These are phyloP conservation scores for Syrista parreyssii DNA, from an alignment of 2,888 invertebrate genomes.

Conservation along the genomic window DNA sequence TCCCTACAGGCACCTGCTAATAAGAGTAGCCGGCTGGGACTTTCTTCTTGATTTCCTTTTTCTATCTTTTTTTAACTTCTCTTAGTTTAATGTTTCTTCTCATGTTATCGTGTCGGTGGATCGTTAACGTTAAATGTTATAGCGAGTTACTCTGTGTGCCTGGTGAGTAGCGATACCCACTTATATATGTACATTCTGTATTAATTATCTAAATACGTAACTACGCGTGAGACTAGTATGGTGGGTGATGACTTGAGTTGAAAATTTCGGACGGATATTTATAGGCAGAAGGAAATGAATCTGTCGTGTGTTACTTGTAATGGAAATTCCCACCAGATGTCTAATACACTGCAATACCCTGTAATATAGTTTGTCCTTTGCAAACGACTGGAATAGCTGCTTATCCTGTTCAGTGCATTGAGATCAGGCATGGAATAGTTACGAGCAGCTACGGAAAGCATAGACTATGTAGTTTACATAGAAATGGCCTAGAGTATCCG, in stretches of 20 bases:
- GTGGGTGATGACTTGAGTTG: background rate
- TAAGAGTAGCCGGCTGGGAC: background rate
- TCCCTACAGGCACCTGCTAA: background rate
- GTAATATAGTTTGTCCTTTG: too few relatives aligned
- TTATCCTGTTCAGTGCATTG: background rate
- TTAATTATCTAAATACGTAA: background rate
- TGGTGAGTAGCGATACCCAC: background rate
- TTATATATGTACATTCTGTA: background rate
- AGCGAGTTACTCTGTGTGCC: background rate
- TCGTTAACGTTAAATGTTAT: background rate
- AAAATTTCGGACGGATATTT: background rate
- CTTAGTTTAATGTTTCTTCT: background rate
- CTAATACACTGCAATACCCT: background rate
- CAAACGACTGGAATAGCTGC: background rate
- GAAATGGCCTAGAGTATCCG: background rate
- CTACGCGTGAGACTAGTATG: background rate
- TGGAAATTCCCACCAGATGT: background rate
- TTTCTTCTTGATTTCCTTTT: background rate
- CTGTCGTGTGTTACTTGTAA: background rate
- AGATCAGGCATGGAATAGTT: background rate
- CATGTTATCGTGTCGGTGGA: background rate
- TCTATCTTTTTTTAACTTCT: background rate
- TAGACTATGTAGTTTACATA: background rate
- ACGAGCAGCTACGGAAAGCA: background rate
- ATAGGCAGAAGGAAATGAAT: background rate